Evolutionary conservation across 2,797 vertebrate species (phyloP).

Genomic region (Yasuhikotakia modesta): DNA sequence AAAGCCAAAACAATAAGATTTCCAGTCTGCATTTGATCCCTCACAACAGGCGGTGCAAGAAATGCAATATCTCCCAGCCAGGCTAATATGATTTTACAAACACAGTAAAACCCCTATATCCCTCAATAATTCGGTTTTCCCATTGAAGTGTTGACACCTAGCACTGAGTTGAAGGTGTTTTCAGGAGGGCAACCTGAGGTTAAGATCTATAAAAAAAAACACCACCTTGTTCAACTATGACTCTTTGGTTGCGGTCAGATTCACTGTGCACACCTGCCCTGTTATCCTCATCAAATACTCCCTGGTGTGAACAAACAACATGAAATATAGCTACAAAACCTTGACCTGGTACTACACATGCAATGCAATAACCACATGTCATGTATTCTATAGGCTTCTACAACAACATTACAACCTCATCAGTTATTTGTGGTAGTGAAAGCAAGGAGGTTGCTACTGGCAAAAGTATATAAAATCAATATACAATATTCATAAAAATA

Average conservation of each 20-base stretch:
- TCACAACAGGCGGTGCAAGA: constrained; percentile 34
- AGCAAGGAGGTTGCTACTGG: too few species aligned
- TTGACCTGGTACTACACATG: constrained; percentile 7
- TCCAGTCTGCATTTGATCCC: constrained; percentile 43
- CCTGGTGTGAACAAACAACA: not conserved
- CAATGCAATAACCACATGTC: constrained; percentile 10
- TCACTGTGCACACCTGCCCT: not conserved
- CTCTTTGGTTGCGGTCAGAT: constrained; percentile 15
- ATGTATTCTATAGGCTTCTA: constrained; percentile 9
- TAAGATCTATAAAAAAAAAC: constrained; percentile 33
- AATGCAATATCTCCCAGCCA: constrained; percentile 51
- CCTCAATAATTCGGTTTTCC: constrained; percentile 44
- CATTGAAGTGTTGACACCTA: constrained; percentile 9
- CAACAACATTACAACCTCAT: not conserved
- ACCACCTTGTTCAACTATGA: constrained; percentile 22
- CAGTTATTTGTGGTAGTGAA: too few species aligned
- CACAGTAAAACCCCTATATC: constrained; percentile 46
- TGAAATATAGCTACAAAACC: not conserved
- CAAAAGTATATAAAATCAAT: too few species aligned
- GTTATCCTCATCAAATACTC: constrained; percentile 27
- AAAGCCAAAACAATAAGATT: constrained; percentile 48
- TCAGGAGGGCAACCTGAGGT: constrained; percentile 29
- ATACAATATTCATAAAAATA: too few species aligned
- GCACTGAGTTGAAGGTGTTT: constrained; percentile 34
- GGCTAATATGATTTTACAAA: constrained; percentile 54